Evolutionary conservation across 1,140 invertebrate genomes (phyloP).

Genomic region (Lutraria rhynchaena): DNA sequence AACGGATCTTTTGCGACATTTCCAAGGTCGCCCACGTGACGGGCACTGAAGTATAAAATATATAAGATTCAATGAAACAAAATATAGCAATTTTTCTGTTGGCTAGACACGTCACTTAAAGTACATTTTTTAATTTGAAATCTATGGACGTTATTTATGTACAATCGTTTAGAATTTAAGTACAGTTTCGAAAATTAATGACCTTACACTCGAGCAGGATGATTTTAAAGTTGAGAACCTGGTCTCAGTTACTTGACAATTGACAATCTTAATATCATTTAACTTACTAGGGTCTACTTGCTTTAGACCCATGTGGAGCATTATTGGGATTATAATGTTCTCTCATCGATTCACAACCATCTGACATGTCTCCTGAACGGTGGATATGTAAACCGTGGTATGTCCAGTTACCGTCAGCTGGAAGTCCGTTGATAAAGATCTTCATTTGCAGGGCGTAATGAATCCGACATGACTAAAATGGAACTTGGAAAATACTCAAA

Average conservation of each 20-base stretch:
- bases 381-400: slow-evolving; percentile 79
- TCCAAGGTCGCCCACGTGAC: slow-evolving; percentile 55
- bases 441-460: slow-evolving; percentile 49
- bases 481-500: background rate
- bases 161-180: too few species aligned
- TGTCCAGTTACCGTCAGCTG: slow-evolving; percentile 35
- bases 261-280: too few species aligned
- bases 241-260: too few species aligned
- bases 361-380: slow-evolving; percentile 73
- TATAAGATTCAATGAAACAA: too few species aligned
- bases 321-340: slow-evolving; percentile 63
- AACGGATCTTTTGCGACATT: slow-evolving; percentile 58
- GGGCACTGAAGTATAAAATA: slow-evolving; percentile 33
- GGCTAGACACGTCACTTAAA: too few species aligned
- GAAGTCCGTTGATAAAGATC: slow-evolving; percentile 32
- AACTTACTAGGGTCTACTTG: slow-evolving; percentile 13
- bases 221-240: too few species aligned
- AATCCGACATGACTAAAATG: slow-evolving; percentile 41
- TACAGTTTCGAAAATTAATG: too few species aligned
- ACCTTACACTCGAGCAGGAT: background rate
- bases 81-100: too few species aligned
- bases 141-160: too few species aligned
- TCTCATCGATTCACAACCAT: slow-evolving; percentile 63
- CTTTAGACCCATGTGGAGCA: slow-evolving; percentile 61
- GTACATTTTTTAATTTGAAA: too few species aligned